Percentiles rank a stretch among this genome's conserved stretches.
Evolutionary conservation across 2,113 vertebrate genomes (phyloP).

Genomic region (Dryoscopus gambensis): DNA sequence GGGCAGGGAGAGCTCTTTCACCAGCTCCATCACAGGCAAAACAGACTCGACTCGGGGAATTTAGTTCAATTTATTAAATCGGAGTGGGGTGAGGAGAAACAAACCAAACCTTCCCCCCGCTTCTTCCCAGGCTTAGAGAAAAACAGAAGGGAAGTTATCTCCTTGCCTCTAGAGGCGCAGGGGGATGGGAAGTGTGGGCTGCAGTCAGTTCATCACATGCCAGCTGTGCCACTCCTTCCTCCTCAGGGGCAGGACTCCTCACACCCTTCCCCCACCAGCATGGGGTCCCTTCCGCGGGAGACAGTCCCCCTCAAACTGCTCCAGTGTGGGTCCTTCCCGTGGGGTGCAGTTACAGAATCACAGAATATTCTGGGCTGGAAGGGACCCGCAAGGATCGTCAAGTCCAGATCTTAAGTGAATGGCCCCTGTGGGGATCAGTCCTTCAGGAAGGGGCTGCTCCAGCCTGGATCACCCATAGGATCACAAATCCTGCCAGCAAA

Average conservation of each 20-base stretch:
- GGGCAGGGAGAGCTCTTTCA: not conserved
- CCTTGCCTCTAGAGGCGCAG: not conserved
- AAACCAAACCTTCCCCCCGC: not conserved
- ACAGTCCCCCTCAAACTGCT: not conserved
- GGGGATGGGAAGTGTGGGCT: not conserved
- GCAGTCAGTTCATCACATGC: not conserved
- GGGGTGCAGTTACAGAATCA: not conserved
- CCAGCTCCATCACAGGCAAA: not conserved
- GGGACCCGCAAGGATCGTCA: not conserved
- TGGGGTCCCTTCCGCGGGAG: not conserved
- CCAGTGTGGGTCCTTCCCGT: not conserved
- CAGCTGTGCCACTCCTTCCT: not conserved
- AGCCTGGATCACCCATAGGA: no score
- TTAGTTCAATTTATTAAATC: not conserved
- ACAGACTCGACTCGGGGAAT: not conserved
- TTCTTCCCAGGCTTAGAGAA: not conserved
- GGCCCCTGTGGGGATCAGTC: not conserved
- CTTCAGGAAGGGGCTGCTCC: not conserved
- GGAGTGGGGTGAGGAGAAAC: not conserved
- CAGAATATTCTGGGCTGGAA: not conserved
- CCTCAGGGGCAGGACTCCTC: not conserved
- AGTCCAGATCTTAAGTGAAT: not conserved
- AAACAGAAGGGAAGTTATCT: not conserved
- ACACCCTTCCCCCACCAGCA: not conserved
- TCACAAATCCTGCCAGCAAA: not conserved